A percentile compares a stretch with the other conserved stretches of the same genome.
phyloP scores from a whole-genome alignment of 2,113 vertebrate species.

The Okapia johnstoni region DNA sequence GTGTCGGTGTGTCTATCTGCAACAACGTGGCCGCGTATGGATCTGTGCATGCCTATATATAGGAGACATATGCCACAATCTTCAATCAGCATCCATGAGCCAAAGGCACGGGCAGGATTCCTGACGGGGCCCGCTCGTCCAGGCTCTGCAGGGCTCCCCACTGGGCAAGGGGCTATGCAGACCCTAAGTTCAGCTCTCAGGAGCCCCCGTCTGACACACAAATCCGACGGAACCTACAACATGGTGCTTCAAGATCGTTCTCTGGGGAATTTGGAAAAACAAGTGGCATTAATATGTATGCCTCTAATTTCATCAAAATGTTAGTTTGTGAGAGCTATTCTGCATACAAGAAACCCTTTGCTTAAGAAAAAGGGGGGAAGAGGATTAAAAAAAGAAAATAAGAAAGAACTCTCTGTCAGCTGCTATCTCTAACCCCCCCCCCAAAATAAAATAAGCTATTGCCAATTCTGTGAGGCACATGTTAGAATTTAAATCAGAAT shows the following conservation, averaged over 20 bases:
- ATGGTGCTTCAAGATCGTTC: constrained; percentile 51
- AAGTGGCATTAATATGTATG: constrained; percentile 72
- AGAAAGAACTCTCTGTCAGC: neutral
- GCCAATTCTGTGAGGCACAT: neutral
- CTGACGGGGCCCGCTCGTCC: neutral
- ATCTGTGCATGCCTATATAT: constrained; percentile 54
- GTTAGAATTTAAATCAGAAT: neutral
- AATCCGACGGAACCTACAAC: constrained; percentile 37
- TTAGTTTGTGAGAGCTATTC: constrained; percentile 58
- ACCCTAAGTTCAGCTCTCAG: constrained; percentile 21
- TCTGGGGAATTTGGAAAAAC: constrained; percentile 55
- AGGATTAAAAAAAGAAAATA: neutral
- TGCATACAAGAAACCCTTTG: constrained; percentile 35
- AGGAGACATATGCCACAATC: constrained; percentile 66
- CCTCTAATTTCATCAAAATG: constrained; percentile 66
- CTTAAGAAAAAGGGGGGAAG: neutral
- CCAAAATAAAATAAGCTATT: neutral
- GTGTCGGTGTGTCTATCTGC: constrained; percentile 54
- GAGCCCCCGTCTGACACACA: neutral
- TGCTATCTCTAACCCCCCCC: neutral
- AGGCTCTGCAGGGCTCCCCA: neutral
- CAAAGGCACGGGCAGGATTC: constrained; percentile 46
- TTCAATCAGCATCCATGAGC: constrained; percentile 61
- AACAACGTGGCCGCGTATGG: neutral
- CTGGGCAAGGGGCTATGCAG: neutral